These are phyloP conservation scores for Microtus oregoni DNA, from an alignment of 2,113 vertebrate species.

Conservation along the genomic window DNA sequence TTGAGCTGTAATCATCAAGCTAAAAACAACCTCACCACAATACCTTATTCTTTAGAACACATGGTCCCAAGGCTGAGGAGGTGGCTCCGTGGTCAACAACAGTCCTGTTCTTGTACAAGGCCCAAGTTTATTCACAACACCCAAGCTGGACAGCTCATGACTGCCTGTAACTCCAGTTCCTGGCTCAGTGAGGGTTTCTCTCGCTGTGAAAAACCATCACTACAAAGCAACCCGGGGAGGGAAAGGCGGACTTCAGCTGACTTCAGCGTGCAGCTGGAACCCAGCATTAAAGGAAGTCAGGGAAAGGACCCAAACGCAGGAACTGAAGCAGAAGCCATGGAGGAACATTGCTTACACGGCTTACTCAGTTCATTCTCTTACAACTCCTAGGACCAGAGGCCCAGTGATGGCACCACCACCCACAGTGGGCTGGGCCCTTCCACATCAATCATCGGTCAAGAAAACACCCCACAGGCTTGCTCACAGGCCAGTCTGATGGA, in stretches of 20 bases:
- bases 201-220: background rate
- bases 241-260: background rate
- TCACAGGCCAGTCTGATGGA: background rate
- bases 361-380: background rate
- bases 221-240: background rate
- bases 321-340: background rate
- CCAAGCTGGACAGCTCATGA: background rate
- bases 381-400: background rate
- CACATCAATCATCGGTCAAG: background rate
- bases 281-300: background rate
- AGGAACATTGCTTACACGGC: background rate
- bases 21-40: background rate
- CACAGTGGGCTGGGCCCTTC: background rate
- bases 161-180: background rate
- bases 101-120: no score
- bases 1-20: background rate
- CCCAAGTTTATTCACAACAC: background rate
- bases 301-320: background rate
- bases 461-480: background rate
- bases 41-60: constrained; percentile 41
- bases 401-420: background rate
- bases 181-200: background rate
- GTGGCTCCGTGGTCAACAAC: no score
- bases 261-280: background rate
- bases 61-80: no score